Base-by-base conservation (phyloP, 2,797 vertebrate genomes). In the Pangasius djambal region DNA sequence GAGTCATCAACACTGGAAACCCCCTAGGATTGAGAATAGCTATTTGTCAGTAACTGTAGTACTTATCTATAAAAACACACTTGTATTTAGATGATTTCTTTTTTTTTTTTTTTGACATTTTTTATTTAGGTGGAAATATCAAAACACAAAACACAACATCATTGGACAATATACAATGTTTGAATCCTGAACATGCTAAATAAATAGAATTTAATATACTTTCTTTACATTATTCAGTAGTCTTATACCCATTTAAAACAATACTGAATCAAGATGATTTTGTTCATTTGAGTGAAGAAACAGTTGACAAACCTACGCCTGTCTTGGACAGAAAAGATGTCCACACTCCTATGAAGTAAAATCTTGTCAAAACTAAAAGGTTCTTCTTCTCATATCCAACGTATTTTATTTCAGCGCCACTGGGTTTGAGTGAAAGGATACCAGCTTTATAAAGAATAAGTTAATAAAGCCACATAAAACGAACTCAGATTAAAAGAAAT, bases 51-150 rank as follows among this genome's bases (percentile, higher is more conserved):
- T 22, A 57, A 57, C 10, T 40, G 5, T 37, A 75, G 10, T 15
- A 48, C 8, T 72, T 74, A 40, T 44, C 37, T 70, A 85, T n/a
- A 75, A 48, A 61, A n/a, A 74, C 20, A 83, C 48, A 74, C 86
- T 40, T 28, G 20, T 28, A 75, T 48, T 75, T 15, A 48, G 34
- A 20, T 72, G 3, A 44, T 22, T 63, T 22, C 28, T 7, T 77
- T 3, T 55, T 52, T 22, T 59, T 12, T 3, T 55, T 52, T 22
- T 59, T 12, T 37, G 1, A 13, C 8, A 20, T 69, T 87, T 88
- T 87, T 87, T 37, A 78, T 89, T 89, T 67, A 57, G 28, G 28
- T 50, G 55, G 61, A 84, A 89, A 87, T 82, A 89, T 72, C 75
- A 89, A 84, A 84, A 84, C n/a, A 55, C 15, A 37, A 74, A 89